These are phyloP conservation scores for Apogon talboti DNA, from an alignment of 2,797 vertebrate species.

Conservation along the genomic window DNA sequence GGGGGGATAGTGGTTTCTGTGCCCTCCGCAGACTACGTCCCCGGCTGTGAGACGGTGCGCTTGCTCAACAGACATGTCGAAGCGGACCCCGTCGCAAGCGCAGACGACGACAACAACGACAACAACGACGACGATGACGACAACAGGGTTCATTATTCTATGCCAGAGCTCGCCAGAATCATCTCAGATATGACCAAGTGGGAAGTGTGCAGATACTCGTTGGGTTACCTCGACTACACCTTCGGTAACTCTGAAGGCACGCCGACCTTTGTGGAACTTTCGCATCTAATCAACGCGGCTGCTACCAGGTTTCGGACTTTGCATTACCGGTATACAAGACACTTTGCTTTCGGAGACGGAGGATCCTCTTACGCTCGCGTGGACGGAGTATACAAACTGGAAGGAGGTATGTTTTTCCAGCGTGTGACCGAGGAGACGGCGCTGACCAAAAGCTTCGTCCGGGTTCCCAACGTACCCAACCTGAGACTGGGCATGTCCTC, in stretches of 20 bases:
- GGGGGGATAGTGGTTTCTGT: neutral
- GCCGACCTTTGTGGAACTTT: neutral
- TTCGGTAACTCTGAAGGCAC: neutral
- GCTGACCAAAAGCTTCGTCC: neutral
- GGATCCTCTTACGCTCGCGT: neutral
- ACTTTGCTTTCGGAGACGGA: neutral
- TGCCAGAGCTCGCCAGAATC: neutral
- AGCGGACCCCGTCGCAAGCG: too few species aligned
- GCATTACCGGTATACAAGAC: slow-evolving; percentile 9
- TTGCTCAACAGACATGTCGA: slow-evolving; percentile 3
- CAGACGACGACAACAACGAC: too few species aligned
- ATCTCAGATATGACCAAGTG: slow-evolving; percentile 16
- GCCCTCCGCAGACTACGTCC: neutral
- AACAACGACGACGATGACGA: too few species aligned
- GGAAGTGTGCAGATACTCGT: slow-evolving; percentile 11
- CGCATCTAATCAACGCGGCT: neutral
- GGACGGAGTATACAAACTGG: slow-evolving; percentile 5
- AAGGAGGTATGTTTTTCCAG: slow-evolving; percentile 13
- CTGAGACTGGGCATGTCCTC: slow-evolving; percentile 4
- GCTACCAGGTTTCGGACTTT: fast-evolving
- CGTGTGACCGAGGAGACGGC: neutral
- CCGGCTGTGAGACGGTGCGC: fast-evolving
- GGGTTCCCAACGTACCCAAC: neutral
- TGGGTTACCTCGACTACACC: slow-evolving; percentile 21
- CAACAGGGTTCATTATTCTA: neutral